Percentiles rank a stretch among this genome's conserved stretches.
Evolutionary conservation across 2,888 invertebrate species (phyloP).

Genomic region (Polyommatus iphigenia): DNA sequence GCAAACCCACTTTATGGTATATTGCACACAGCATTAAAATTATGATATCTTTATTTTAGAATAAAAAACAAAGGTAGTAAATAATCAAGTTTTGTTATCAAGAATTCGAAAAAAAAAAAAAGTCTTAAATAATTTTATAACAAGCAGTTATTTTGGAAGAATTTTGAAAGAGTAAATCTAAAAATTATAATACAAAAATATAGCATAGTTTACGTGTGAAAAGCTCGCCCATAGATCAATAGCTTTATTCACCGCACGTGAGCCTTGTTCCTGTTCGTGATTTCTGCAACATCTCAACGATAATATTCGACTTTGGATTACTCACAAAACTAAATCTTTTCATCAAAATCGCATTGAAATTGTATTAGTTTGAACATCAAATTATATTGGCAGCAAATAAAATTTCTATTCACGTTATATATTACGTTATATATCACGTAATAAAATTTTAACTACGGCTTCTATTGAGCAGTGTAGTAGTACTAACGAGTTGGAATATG

Average conservation of each 20-base stretch:
- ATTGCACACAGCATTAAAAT: no score
- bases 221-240: background rate
- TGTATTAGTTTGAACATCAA: background rate
- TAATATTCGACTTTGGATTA: constrained; percentile 48
- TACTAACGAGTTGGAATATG: no score
- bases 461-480: no score
- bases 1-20: no score
- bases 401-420: background rate
- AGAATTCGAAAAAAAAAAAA: no score
- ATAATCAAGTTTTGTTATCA: no score
- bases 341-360: constrained; percentile 15
- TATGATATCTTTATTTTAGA: no score
- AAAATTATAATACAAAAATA: background rate
- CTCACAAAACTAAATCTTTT: constrained; percentile 24
- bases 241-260: constrained; percentile 63
- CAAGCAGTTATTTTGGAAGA: background rate
- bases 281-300: constrained; percentile 61
- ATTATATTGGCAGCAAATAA: background rate
- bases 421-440: no score
- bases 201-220: background rate
- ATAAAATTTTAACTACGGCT: no score
- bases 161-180: background rate
- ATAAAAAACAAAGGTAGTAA: no score
- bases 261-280: constrained; percentile 67
- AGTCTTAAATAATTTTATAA: background rate